These are phyloP conservation scores for Brachyptera risi DNA, from an alignment of 2,888 invertebrate genomes.

Conservation along the genomic window DNA sequence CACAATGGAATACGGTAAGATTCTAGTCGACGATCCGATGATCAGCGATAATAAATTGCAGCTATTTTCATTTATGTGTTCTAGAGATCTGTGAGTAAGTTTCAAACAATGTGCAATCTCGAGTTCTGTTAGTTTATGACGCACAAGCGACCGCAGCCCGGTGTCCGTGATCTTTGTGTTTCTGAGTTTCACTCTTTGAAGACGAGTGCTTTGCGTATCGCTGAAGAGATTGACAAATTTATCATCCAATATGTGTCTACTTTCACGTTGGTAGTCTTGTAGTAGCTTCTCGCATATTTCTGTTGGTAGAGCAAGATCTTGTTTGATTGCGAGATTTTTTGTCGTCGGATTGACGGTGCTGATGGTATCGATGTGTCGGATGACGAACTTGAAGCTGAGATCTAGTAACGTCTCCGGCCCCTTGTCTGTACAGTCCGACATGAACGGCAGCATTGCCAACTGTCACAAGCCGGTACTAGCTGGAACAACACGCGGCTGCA, in stretches of 20 bases:
- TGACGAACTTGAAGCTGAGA: slow-evolving; percentile 59
- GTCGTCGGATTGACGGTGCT: slow-evolving; percentile 48
- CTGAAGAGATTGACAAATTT: slow-evolving; percentile 67
- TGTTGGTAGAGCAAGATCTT: slow-evolving; percentile 61
- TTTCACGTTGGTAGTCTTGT: slow-evolving; percentile 51
- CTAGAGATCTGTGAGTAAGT: slow-evolving; percentile 60
- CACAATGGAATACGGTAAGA: slow-evolving; percentile 50
- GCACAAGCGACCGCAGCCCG: slow-evolving; percentile 64
- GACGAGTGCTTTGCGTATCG: slow-evolving; percentile 60
- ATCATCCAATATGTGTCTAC: slow-evolving; percentile 56
- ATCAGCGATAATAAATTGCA: slow-evolving; percentile 65
- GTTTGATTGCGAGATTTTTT: slow-evolving; percentile 51
- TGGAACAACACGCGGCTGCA: no score
- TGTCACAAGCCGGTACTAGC: no score
- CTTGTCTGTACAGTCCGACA: slow-evolving; percentile 34
- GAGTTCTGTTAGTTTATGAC: slow-evolving; percentile 68
- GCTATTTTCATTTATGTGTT: slow-evolving; percentile 64
- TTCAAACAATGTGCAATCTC: slow-evolving; percentile 71
- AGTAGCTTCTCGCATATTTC: slow-evolving; percentile 70
- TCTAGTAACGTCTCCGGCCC: slow-evolving; percentile 59
- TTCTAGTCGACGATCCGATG: slow-evolving; percentile 63
- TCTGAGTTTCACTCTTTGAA: slow-evolving; percentile 64
- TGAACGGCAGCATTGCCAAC: slow-evolving; percentile 32
- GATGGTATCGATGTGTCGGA: slow-evolving; percentile 59
- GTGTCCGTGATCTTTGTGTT: slow-evolving; percentile 68